Base-by-base conservation (phyloP, 2,888 invertebrate species). In the Sinopyrophorus schimmeli region DNA sequence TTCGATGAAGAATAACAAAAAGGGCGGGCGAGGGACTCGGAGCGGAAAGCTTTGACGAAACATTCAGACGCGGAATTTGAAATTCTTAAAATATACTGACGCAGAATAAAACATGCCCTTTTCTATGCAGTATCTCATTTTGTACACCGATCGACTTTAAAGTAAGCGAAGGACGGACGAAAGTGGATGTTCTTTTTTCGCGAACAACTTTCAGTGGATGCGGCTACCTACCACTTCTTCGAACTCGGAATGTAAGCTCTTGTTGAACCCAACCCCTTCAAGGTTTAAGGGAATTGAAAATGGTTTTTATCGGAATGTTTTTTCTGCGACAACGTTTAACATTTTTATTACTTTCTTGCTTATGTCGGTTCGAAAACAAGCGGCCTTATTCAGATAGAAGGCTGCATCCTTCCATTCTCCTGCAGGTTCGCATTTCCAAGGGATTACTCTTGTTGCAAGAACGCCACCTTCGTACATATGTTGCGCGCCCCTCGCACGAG, bases 251-350 rank as follows among this genome's bases (percentile, higher is more conserved):
- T 48, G 31, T 42, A 42, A 38, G 26, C 35, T 30, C 37, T 42
- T 48, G 48, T 48, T 42, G 24, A 42, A 32, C 27, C 42, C 48
- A 37, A 37, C 48, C 48, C 41, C 20, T 48, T 48, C 27, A 16
- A 30, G 28, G 37, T 48, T 30, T 37, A 48, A 37, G 42, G 42
- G 48, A 48, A 48, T 48, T 41, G 47, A 41, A 47, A 47, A 35
- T 47, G 20, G 21, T 37, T 28, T 48, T 42, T 34, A 34, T 40
- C 18, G 28, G 40, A 42, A 42, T 42, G 48, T 39, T 48, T 48
- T 42, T 37, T 37, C 21, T 27, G 26, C 30, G 28, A 41, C 23
- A 37, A 48, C 23, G 20, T 31, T 30, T 46, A 46, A 46, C 46
- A 46, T 46, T 38, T 46, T 46, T 46, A 46, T 37, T 37, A 38